phyloP scores from a whole-genome alignment of 2,888 invertebrate species.

The Papilio demoleus region DNA sequence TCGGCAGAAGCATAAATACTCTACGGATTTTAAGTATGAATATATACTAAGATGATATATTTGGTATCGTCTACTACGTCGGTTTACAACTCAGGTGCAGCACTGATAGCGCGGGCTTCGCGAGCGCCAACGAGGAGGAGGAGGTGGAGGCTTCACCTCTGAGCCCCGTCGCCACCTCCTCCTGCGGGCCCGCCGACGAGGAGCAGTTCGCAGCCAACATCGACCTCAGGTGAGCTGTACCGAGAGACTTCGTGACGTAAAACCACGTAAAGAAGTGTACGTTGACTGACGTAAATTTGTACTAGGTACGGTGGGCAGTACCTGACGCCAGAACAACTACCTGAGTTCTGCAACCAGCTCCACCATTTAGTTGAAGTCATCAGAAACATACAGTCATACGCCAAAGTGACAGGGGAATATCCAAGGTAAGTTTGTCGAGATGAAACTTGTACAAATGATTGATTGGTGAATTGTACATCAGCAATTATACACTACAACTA shows the following conservation, averaged over 20 bases:
- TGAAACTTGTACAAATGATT: background rate
- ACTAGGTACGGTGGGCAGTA: constrained; percentile 76
- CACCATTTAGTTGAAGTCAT: constrained; percentile 75
- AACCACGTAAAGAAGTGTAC: background rate
- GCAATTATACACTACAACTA: background rate
- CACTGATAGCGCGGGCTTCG: constrained; percentile 30
- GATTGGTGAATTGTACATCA: too few species aligned
- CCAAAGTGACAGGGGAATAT: constrained; percentile 75
- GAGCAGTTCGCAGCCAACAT: constrained; percentile 69
- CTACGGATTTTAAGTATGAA: too few species aligned
- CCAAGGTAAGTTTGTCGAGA: constrained; percentile 61
- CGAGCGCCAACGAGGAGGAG: constrained; percentile 58
- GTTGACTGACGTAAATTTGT: background rate
- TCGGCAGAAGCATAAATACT: too few species aligned
- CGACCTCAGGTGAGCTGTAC: constrained; percentile 64
- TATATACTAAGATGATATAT: too few species aligned
- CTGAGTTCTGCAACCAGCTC: constrained; percentile 76
- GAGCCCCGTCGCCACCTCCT: constrained; percentile 46
- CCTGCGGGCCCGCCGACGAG: constrained; percentile 57
- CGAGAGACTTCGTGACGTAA: background rate
- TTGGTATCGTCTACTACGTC: background rate
- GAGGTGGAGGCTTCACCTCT: constrained; percentile 48
- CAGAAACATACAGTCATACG: constrained; percentile 77
- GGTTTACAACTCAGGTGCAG: constrained; percentile 17
- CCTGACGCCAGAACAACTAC: constrained; percentile 75